A percentile compares a stretch with the other conserved stretches of the same genome.
Conservation (phyloP, 2,797 vertebrate species). For the Helicolenus hilgendorfi region DNA sequence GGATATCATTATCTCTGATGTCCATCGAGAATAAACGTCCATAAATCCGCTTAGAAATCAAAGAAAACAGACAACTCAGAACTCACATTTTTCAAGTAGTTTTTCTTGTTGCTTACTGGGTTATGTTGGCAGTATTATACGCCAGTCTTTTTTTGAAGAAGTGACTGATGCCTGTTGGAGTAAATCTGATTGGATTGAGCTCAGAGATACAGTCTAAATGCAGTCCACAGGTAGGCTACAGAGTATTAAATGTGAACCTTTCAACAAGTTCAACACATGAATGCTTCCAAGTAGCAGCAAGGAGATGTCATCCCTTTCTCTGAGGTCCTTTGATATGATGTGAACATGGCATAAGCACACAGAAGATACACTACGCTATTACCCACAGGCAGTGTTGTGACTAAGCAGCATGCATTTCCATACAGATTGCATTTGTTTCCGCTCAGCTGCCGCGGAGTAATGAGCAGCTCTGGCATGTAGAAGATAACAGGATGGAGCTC, state of each 20-base stretch:
- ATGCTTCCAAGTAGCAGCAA: neutral
- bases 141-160: neutral
- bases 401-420: slow-evolving; percentile 69
- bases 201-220: neutral
- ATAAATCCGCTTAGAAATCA: no score
- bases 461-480: slow-evolving; percentile 48
- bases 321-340: slow-evolving; percentile 14
- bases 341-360: slow-evolving; percentile 21
- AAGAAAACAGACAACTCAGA: no score
- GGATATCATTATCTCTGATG: neutral
- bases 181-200: neutral
- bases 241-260: neutral
- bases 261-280: neutral
- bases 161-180: neutral
- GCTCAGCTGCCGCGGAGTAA: slow-evolving; percentile 66
- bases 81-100: neutral
- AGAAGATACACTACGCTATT: slow-evolving; percentile 11
- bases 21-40: neutral
- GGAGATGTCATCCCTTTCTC: neutral
- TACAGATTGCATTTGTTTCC: slow-evolving; percentile 80
- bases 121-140: neutral
- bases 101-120: neutral
- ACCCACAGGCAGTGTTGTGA: slow-evolving; percentile 50
- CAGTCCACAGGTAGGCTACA: neutral
- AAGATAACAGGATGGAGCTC: slow-evolving; percentile 63